A percentile compares a stretch with the other conserved stretches of the same genome.
Conservation (phyloP, 1,140 invertebrate species). For the Lerema accius region DNA sequence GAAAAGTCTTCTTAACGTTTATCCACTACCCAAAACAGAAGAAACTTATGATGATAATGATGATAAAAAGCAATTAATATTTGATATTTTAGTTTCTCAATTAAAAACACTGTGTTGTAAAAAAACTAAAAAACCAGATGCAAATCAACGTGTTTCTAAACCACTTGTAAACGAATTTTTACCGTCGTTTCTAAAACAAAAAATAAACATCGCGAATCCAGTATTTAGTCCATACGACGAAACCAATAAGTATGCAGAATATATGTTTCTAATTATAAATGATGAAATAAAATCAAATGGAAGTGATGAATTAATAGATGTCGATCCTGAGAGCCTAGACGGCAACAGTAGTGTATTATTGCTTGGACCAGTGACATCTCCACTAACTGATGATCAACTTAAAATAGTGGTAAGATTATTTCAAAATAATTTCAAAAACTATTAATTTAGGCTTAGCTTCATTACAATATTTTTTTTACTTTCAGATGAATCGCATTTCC, state of each 20-base stretch:
- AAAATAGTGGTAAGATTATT: conserved; percentile 68
- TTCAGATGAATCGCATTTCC: conserved; percentile 70
- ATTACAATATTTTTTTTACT: conserved; percentile 9
- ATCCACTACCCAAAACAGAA: conserved; percentile 32
- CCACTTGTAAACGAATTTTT: conserved; percentile 31
- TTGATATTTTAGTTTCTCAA: conserved; percentile 65
- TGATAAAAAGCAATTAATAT: conserved; percentile 64
- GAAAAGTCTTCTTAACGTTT: conserved; percentile 53
- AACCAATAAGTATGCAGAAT: conserved; percentile 46
- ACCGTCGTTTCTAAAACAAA: conserved; percentile 26
- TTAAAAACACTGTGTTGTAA: conserved; percentile 72
- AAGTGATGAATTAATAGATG: conserved; percentile 61
- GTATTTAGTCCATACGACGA: neutral
- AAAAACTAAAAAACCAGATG: conserved; percentile 36
- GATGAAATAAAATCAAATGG: conserved; percentile 66
- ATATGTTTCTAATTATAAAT: conserved; percentile 72
- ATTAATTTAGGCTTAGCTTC: no score
- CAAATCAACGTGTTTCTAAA: conserved; percentile 38
- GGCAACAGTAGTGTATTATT: conserved; percentile 68
- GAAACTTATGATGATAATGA: conserved; percentile 46
- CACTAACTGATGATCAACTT: conserved; percentile 59
- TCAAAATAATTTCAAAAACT: no score
- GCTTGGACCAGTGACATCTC: conserved; percentile 63
- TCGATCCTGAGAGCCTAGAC: conserved; percentile 69
- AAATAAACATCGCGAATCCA: conserved; percentile 22